Percentiles rank a stretch among this genome's conserved stretches.
phyloP scores from a whole-genome alignment of 2,888 invertebrate species.

The Anticlea derivata region DNA sequence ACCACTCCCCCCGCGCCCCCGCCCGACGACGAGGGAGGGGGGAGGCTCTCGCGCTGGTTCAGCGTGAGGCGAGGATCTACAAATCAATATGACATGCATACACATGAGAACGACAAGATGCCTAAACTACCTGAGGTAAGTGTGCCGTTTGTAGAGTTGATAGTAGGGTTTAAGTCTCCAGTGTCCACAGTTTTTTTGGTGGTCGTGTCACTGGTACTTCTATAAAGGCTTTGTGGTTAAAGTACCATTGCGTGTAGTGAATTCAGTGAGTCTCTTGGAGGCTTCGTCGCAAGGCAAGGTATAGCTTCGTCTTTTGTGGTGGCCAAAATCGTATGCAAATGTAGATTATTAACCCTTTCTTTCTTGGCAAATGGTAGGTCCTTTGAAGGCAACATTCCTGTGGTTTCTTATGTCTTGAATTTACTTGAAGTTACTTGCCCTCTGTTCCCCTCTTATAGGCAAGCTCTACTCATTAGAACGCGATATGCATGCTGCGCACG shows the following conservation, averaged over 20 bases:
- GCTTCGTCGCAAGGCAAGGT: too few relatives aligned
- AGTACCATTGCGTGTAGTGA: too few relatives aligned
- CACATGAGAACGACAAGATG: constrained; percentile 86
- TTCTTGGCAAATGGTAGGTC: neutral
- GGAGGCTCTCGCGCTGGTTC: constrained; percentile 94
- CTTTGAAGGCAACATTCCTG: constrained; percentile 10
- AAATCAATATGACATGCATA: constrained; percentile 90
- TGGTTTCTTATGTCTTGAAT: constrained; percentile 19
- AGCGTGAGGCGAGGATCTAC: constrained; percentile 92
- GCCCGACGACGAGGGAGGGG: constrained; percentile 86
- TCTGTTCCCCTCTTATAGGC: constrained; percentile 3
- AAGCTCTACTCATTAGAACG: constrained; percentile 16
- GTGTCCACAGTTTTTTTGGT: too few relatives aligned
- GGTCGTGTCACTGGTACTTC: too few relatives aligned
- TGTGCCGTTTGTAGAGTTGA: too few relatives aligned
- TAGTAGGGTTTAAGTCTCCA: too few relatives aligned
- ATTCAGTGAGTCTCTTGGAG: too few relatives aligned
- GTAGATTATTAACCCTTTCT: neutral
- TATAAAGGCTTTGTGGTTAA: too few relatives aligned
- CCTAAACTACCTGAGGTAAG: constrained; percentile 91
- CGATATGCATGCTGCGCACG: constrained; percentile 15
- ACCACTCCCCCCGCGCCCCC: constrained; percentile 71
- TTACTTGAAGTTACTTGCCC: constrained; percentile 12
- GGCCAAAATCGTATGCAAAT: neutral
- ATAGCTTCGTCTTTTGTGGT: neutral